Conservation (phyloP, 2,113 vertebrate genomes). For the Cepphus grylle region DNA sequence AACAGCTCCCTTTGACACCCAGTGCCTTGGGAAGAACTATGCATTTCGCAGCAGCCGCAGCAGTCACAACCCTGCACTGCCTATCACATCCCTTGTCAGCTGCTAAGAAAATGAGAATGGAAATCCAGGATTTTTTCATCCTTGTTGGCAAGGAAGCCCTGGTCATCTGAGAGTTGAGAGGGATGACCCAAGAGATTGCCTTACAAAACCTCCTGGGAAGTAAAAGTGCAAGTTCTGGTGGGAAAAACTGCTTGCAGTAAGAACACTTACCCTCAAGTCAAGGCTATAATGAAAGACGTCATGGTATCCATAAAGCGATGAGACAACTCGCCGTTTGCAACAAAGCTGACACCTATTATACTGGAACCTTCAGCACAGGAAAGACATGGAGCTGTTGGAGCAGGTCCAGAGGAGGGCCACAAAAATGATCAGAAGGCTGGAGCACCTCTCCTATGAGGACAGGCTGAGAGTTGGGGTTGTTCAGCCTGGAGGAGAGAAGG, state of each 20-base stretch:
- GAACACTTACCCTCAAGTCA: neutral
- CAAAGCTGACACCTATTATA: neutral
- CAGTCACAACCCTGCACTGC: neutral
- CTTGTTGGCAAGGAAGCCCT: neutral
- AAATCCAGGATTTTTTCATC: neutral
- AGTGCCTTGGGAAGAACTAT: neutral
- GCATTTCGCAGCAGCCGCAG: neutral
- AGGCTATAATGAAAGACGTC: neutral
- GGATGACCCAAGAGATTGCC: neutral
- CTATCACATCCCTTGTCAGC: neutral
- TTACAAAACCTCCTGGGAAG: neutral
- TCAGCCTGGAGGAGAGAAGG: neutral
- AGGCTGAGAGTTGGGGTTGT: neutral
- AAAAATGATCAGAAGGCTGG: neutral
- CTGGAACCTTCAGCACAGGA: neutral
- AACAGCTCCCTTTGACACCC: neutral
- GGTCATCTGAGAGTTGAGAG: neutral
- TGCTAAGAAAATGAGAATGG: neutral
- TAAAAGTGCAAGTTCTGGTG: neutral
- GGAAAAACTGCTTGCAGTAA: neutral
- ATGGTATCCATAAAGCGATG: neutral
- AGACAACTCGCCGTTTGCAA: neutral
- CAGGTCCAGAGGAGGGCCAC: neutral
- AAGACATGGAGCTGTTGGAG: neutral
- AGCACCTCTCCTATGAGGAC: neutral